Percentiles rank a stretch among this genome's conserved stretches.
Evolutionary conservation across 92 coral and sea anemone species (phyloP).

Genomic region (Paragorgia papillata): DNA sequence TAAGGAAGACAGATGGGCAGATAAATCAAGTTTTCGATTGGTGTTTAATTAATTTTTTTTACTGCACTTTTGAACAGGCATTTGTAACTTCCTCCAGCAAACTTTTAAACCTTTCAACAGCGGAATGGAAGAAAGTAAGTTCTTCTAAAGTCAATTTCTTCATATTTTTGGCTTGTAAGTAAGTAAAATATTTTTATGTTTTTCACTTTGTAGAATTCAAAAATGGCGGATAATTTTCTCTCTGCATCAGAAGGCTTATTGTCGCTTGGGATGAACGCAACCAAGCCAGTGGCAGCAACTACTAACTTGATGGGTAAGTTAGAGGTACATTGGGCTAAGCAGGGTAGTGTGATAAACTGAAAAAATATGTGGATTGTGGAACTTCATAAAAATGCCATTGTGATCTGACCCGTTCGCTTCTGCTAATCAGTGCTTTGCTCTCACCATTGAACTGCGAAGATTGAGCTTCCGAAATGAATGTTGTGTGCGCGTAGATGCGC

Average conservation of each 20-base stretch:
- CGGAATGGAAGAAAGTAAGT: conserved; percentile 39
- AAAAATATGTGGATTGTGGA: no score
- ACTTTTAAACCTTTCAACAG: conserved; percentile 21
- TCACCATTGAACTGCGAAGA: no score
- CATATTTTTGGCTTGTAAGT: no score
- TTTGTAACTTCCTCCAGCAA: conserved; percentile 30
- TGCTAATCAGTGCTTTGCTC: no score
- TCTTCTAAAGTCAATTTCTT: no score
- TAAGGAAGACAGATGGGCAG: not conserved
- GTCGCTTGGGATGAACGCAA: conserved; percentile 22
- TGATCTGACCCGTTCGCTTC: no score
- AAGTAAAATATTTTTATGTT: not conserved
- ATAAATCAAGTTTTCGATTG: no score
- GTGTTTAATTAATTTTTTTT: not conserved
- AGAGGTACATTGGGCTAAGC: not conserved
- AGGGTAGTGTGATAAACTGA: not conserved
- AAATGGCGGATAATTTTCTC: conserved; percentile 39
- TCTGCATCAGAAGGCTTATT: conserved; percentile 36
- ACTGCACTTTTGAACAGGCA: conserved; percentile 9
- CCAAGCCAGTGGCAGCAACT: not conserved
- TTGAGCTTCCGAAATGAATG: no score
- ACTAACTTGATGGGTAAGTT: conserved; percentile 19
- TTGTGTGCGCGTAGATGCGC: no score
- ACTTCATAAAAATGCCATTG: no score
- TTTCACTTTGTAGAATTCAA: conserved; percentile 17